Percentiles rank a stretch among this genome's conserved stretches.
Evolutionary conservation across 2,888 invertebrate genomes (phyloP).

Genomic region (Napeogenes inachia): DNA sequence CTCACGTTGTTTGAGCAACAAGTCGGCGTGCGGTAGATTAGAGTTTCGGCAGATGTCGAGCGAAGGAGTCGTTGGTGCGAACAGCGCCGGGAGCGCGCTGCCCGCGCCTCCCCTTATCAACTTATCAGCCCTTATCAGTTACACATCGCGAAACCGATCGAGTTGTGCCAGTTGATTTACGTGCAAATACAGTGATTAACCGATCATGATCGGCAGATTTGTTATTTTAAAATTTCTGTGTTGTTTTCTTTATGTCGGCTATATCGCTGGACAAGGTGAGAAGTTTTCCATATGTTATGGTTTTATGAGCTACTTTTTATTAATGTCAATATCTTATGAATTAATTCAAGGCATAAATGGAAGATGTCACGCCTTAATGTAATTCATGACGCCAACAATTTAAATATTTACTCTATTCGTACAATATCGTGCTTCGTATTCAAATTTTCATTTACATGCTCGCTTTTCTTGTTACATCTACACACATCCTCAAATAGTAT

Average conservation of each 20-base stretch:
- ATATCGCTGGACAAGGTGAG: constrained; percentile 60
- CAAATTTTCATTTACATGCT: background rate
- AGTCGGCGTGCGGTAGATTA: constrained; percentile 34
- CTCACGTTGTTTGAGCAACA: constrained; percentile 16
- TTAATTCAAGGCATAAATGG: background rate
- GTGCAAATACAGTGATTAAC: constrained; percentile 46
- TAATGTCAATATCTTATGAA: background rate
- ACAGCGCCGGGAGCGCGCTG: constrained; percentile 43
- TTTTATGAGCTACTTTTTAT: background rate
- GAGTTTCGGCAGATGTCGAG: constrained; percentile 61
- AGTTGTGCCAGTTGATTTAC: constrained; percentile 47
- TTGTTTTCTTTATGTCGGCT: constrained; percentile 47
- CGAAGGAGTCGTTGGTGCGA: constrained; percentile 51
- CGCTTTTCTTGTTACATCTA: too few species aligned
- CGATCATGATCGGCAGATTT: constrained; percentile 53
- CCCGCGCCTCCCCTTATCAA: constrained; percentile 48
- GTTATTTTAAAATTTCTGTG: constrained; percentile 48
- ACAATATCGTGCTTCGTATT: background rate
- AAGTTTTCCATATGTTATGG: constrained; percentile 28
- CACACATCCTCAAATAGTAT: background rate
- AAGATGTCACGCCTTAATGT: constrained; percentile 9
- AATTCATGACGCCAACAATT: constrained; percentile 8
- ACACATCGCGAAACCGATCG: constrained; percentile 70
- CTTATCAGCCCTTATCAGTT: constrained; percentile 70
- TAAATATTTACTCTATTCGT: constrained; percentile 1